Conservation (phyloP, 2,797 vertebrate species). For the Eospalax fontanierii region DNA sequence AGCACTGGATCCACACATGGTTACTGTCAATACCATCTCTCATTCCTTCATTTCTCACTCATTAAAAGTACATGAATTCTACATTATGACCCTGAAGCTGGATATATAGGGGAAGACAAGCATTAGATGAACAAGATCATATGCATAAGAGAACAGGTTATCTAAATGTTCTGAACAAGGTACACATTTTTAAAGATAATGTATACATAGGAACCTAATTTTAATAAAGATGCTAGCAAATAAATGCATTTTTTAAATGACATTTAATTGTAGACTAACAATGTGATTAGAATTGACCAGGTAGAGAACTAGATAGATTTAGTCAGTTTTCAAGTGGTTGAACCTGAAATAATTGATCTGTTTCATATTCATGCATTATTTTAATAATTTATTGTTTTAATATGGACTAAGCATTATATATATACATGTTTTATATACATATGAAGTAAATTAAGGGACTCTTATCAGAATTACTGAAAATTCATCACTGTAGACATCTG, state of each 20-base stretch:
- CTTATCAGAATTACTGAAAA: conserved; percentile 12
- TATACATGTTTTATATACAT: not conserved
- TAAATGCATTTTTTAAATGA: not conserved
- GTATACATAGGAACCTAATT: not conserved
- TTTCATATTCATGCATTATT: conserved; percentile 18
- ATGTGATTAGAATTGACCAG: not conserved
- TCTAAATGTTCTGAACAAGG: not conserved
- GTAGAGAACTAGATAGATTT: not conserved
- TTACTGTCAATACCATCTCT: conserved; percentile 1
- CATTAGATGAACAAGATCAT: conserved; percentile 6
- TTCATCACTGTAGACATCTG: not conserved
- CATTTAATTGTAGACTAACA: conserved; percentile 39
- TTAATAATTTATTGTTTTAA: conserved; percentile 55
- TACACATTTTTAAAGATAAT: conserved; percentile 1
- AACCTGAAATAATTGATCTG: not conserved
- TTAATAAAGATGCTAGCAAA: not conserved
- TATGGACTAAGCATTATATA: not conserved
- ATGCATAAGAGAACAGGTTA: not conserved
- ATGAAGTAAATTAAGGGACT: not conserved
- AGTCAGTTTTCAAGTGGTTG: not conserved
- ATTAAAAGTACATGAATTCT: not conserved
- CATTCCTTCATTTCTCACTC: conserved; percentile 19
- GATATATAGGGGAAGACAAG: not conserved
- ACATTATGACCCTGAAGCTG: not conserved
- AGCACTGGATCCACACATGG: not conserved